These are phyloP conservation scores for Cosmia trapezina DNA, from an alignment of 2,888 invertebrate genomes.

Conservation along the genomic window DNA sequence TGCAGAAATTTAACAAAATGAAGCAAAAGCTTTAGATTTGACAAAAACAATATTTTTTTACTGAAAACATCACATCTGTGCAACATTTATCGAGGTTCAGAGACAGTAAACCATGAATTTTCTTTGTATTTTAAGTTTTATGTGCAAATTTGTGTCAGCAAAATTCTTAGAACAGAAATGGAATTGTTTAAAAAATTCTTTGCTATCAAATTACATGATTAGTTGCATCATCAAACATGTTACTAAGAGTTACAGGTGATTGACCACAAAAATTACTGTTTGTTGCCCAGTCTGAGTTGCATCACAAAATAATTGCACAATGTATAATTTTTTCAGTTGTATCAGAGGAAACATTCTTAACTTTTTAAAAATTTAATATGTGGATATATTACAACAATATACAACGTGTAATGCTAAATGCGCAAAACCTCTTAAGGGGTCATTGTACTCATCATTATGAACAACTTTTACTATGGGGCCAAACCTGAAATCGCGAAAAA, in stretches of 20 bases:
- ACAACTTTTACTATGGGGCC: no score
- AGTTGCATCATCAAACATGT: constrained; percentile 34
- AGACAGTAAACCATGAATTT: neutral
- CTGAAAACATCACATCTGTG: constrained; percentile 1
- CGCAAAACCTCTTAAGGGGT: no score
- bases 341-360: neutral
- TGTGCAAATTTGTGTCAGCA: neutral
- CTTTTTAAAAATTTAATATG: neutral
- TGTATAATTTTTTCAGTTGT: neutral
- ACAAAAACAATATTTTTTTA: constrained; percentile 1
- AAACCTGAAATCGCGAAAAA: no score
- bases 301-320: constrained; percentile 28
- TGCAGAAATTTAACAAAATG: constrained; percentile 1
- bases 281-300: constrained; percentile 23
- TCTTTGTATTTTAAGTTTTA: neutral
- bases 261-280: constrained; percentile 20
- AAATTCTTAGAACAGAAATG: neutral
- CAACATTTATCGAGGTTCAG: constrained; percentile 3
- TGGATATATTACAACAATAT: neutral
- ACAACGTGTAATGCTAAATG: no score
- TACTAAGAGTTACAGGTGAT: constrained; percentile 30
- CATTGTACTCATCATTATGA: no score
- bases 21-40: constrained; percentile 7
- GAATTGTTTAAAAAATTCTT: constrained; percentile 3
- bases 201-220: constrained; percentile 36